phyloP scores from a whole-genome alignment of 2,797 vertebrate species.

The Zalophus californianus region DNA sequence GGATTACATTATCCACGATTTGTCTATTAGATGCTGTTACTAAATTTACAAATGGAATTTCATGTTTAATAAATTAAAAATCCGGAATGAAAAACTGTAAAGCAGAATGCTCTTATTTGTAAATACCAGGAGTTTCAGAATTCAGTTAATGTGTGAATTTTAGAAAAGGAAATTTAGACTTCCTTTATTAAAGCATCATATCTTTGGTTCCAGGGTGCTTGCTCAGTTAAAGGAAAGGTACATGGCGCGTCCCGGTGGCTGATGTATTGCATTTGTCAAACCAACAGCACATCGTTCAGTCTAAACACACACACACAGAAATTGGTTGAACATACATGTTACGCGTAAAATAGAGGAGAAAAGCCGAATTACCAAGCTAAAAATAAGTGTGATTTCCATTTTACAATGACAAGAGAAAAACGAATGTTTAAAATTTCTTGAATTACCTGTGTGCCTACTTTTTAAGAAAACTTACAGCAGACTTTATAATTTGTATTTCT shows the following conservation, averaged over 20 bases:
- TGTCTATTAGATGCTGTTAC: background rate
- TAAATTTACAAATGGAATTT: background rate
- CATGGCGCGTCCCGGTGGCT: accelerated
- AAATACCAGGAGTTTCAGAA: background rate
- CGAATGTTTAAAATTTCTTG: background rate
- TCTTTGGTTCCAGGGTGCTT: accelerated
- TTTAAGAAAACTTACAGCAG: accelerated
- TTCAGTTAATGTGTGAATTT: background rate
- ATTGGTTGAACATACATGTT: accelerated
- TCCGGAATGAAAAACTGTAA: background rate
- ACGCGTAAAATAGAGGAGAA: background rate
- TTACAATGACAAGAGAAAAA: background rate
- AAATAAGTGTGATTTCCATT: background rate
- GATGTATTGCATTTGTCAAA: accelerated
- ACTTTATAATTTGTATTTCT: accelerated
- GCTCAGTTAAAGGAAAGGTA: accelerated
- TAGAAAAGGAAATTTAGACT: background rate
- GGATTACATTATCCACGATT: background rate
- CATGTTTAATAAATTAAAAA: slow-evolving; percentile 32
- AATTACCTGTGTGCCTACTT: accelerated
- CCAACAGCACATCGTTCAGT: accelerated
- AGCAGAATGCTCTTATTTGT: background rate
- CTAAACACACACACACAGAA: background rate
- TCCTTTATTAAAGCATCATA: background rate
- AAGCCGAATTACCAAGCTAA: background rate